Percentiles rank a stretch among this genome's conserved stretches.
phyloP scores from a whole-genome alignment of 2,113 vertebrate genomes.

The Mustelus asterias region DNA sequence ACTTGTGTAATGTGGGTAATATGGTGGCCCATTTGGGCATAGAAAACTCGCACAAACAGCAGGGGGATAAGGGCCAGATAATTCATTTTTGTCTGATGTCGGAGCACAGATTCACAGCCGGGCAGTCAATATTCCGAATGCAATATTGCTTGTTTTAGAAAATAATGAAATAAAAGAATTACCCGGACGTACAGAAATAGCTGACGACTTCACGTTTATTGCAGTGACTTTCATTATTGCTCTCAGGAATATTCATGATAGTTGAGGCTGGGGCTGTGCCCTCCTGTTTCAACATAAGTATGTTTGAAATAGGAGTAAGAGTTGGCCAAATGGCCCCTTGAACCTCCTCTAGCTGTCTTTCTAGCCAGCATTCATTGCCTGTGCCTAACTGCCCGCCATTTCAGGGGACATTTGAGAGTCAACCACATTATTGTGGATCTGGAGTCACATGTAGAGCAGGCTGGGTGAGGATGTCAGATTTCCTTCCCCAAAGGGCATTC shows the following conservation, averaged over 20 bases:
- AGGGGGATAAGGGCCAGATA: not conserved
- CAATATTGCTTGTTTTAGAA: not conserved
- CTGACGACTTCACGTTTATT: not conserved
- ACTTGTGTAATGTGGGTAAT: not conserved
- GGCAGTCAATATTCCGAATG: not conserved
- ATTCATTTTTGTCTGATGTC: not conserved
- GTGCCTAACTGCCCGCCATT: no score
- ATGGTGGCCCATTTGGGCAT: not conserved
- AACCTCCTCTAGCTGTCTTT: not conserved
- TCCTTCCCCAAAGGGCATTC: no score
- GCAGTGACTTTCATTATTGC: constrained; percentile 5
- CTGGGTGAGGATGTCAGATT: no score
- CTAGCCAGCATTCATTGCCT: no score
- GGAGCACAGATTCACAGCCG: not conserved
- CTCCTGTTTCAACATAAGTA: not conserved
- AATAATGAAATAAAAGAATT: not conserved
- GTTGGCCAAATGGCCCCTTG: not conserved
- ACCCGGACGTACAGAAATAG: not conserved
- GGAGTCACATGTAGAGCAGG: no score
- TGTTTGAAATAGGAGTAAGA: not conserved
- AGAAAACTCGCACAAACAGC: not conserved
- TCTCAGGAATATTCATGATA: not conserved
- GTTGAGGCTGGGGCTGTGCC: not conserved
- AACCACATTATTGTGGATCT: no score
- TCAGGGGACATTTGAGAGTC: no score